A percentile compares a stretch with the other conserved stretches of the same genome.
Conservation (phyloP, 2,113 vertebrate genomes). For the Epinephelus moara region DNA sequence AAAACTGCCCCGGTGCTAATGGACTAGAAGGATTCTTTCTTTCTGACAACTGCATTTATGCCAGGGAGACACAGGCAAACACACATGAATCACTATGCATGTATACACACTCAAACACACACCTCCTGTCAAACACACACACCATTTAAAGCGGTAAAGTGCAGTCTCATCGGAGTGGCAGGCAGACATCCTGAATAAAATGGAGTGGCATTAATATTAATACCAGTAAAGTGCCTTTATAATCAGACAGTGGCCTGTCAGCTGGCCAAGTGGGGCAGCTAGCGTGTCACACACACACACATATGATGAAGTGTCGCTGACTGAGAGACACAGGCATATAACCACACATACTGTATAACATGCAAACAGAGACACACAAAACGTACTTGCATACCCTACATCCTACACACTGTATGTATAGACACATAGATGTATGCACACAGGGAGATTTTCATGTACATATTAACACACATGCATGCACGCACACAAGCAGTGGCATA, state of each 20-base stretch:
- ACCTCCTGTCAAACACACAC: slow-evolving; percentile 67
- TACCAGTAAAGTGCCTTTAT: slow-evolving; percentile 86
- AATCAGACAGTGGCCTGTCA: slow-evolving; percentile 86
- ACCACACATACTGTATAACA: neutral
- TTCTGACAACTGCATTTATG: slow-evolving; percentile 70
- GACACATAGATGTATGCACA: slow-evolving; percentile 5
- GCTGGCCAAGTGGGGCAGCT: slow-evolving; percentile 77
- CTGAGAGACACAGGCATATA: slow-evolving; percentile 34
- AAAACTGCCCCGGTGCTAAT: slow-evolving; percentile 68
- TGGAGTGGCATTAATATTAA: slow-evolving; percentile 89
- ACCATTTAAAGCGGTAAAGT: slow-evolving; percentile 82
- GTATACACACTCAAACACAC: slow-evolving; percentile 58
- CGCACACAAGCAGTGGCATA: slow-evolving; percentile 29
- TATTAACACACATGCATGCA: slow-evolving; percentile 43
- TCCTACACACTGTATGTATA: neutral
- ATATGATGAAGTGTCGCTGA: slow-evolving; percentile 36
- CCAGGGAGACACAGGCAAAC: slow-evolving; percentile 32
- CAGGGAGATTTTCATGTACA: neutral
- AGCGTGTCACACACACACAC: slow-evolving; percentile 62
- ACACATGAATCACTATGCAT: slow-evolving; percentile 62
- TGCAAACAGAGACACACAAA: slow-evolving; percentile 16
- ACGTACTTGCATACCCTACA: neutral
- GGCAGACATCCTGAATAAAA: slow-evolving; percentile 87
- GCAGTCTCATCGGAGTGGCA: slow-evolving; percentile 83
- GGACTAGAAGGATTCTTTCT: slow-evolving; percentile 65